Percentiles rank a stretch among this genome's conserved stretches.
phyloP scores from a whole-genome alignment of 2,797 vertebrate species.

The Aulostomus chinensis region DNA sequence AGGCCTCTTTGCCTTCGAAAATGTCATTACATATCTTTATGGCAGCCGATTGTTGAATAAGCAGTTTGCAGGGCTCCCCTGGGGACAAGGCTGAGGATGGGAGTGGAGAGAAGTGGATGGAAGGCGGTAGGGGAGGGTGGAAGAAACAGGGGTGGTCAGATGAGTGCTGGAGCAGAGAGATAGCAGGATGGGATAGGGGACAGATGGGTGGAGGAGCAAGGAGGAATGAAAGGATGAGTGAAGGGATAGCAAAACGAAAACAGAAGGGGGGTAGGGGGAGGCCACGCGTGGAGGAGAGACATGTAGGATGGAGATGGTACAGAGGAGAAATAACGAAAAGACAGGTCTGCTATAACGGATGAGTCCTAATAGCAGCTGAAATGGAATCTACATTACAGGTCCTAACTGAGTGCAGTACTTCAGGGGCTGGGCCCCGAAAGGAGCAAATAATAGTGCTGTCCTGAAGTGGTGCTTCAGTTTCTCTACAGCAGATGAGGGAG shows the following conservation, averaged over 20 bases:
- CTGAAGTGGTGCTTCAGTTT: slow-evolving; percentile 73
- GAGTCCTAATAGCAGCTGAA: slow-evolving; percentile 83
- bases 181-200: slow-evolving; percentile 39
- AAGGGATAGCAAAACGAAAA: slow-evolving; percentile 40
- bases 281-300: slow-evolving; percentile 6
- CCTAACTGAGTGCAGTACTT: slow-evolving; percentile 83
- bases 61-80: slow-evolving; percentile 82
- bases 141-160: slow-evolving; percentile 48
- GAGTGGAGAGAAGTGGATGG: slow-evolving; percentile 50
- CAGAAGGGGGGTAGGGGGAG: background rate
- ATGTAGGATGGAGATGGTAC: slow-evolving; percentile 38
- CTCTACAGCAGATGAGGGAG: slow-evolving; percentile 68
- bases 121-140: slow-evolving; percentile 31
- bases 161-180: slow-evolving; percentile 44
- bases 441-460: slow-evolving; percentile 67
- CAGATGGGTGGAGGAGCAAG: slow-evolving; percentile 44
- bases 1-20: slow-evolving; percentile 85
- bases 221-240: slow-evolving; percentile 42
- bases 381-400: slow-evolving; percentile 87
- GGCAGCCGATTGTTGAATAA: slow-evolving; percentile 86
- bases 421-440: slow-evolving; percentile 68
- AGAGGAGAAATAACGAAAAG: slow-evolving; percentile 64
- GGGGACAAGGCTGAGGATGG: slow-evolving; percentile 61
- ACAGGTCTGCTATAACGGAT: slow-evolving; percentile 70
- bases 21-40: slow-evolving; percentile 88